Evolutionary conservation across 1,140 invertebrate species (phyloP).

Genomic region (Bombus pascuorum): DNA sequence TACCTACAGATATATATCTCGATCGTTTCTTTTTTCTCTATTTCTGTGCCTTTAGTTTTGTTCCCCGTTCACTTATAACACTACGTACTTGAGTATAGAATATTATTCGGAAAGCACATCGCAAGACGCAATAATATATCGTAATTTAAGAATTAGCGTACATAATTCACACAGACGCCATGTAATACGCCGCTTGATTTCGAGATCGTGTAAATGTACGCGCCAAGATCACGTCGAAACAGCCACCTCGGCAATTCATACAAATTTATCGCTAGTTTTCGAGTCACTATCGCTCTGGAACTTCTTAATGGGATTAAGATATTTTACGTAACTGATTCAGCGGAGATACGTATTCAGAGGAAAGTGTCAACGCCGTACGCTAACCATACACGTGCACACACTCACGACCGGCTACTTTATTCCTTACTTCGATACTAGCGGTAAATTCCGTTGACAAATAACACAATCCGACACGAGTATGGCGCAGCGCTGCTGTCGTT

Average conservation of each 20-base stretch:
- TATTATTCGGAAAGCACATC: neutral
- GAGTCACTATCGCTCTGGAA: too few relatives aligned
- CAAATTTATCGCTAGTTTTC: neutral
- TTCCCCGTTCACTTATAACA: neutral
- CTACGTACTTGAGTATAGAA: neutral
- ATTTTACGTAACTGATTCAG: slow-evolving; percentile 38
- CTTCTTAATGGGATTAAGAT: slow-evolving; percentile 22
- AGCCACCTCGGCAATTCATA: neutral
- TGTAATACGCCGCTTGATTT: slow-evolving; percentile 31
- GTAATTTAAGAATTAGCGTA: neutral
- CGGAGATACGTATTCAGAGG: neutral
- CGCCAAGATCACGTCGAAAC: neutral
- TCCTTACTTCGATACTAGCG: neutral
- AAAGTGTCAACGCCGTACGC: slow-evolving; percentile 17
- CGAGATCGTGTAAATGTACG: neutral
- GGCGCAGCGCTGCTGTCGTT: slow-evolving; percentile 16
- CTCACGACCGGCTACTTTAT: neutral
- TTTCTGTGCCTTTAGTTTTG: neutral
- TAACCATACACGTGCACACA: neutral
- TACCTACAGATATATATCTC: slow-evolving; percentile 18
- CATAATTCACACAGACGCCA: slow-evolving; percentile 31
- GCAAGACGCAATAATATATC: neutral
- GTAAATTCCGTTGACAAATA: slow-evolving; percentile 29
- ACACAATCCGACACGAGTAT: neutral
- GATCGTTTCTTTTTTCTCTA: neutral